Percentiles rank a stretch among this genome's conserved stretches.
These are phyloP conservation scores for Stomatorhinus walkeri DNA, from an alignment of 2,797 vertebrate genomes.

Conservation along the genomic window DNA sequence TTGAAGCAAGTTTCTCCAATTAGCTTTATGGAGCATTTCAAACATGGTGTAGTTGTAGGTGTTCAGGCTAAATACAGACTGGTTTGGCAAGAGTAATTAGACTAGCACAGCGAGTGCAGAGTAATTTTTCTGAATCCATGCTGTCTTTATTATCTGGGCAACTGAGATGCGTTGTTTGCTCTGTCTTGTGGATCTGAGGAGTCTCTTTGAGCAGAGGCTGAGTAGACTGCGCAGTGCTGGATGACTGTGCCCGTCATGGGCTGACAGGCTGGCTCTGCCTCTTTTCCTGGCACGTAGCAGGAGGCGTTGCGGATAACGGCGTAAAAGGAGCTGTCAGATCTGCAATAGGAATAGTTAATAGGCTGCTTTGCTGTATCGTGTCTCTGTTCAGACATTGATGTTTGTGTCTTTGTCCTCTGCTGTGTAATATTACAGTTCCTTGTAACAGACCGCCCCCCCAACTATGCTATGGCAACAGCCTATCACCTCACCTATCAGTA, in stretches of 20 bases:
- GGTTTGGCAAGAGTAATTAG: background rate
- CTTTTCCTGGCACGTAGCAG: background rate
- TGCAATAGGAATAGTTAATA: conserved; percentile 9
- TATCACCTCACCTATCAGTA: background rate
- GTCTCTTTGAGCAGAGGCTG: background rate
- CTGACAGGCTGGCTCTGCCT: background rate
- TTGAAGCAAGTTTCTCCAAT: background rate
- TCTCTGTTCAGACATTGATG: background rate
- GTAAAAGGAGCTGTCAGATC: background rate
- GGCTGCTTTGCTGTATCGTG: background rate
- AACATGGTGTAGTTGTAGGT: background rate
- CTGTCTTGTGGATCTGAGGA: background rate
- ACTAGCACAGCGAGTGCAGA: background rate
- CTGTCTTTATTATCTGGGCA: background rate
- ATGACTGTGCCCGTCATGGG: background rate
- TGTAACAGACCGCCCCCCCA: background rate
- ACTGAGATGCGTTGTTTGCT: background rate
- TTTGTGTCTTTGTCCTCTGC: background rate
- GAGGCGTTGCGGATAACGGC: background rate
- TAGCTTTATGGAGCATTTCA: background rate
- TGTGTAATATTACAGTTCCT: background rate
- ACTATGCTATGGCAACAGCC: background rate
- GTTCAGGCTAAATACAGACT: conserved; percentile 1
- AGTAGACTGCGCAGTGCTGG: background rate
- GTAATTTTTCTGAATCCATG: conserved; percentile 7